Conservation (phyloP, 2,888 invertebrate genomes). For the Cantharis rustica region DNA sequence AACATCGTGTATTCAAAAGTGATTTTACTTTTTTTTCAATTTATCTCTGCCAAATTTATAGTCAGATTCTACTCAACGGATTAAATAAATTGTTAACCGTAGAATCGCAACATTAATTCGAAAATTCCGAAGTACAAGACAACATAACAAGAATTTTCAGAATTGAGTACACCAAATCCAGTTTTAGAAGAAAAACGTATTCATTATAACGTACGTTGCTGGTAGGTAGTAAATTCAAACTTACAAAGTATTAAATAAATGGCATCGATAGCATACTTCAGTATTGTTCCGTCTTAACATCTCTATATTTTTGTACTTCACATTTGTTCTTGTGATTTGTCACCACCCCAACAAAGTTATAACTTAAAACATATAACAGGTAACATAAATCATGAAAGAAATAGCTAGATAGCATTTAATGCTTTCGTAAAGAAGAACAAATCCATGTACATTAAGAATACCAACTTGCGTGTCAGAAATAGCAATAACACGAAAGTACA, state of each 20-base stretch:
- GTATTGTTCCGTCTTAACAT: conserved; percentile 7
- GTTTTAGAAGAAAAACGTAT: conserved; percentile 33
- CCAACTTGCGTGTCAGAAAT: conserved; percentile 11
- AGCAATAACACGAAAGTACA: not conserved
- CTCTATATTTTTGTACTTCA: conserved; percentile 4
- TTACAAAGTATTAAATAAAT: conserved; percentile 10
- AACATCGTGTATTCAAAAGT: conserved; percentile 8
- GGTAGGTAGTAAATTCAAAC: conserved; percentile 35
- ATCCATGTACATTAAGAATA: conserved; percentile 1
- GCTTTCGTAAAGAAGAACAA: not conserved
- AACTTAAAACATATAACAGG: not conserved
- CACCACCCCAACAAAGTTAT: not conserved
- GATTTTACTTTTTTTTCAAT: conserved; percentile 21
- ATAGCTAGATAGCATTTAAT: conserved; percentile 4
- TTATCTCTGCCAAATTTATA: conserved; percentile 28
- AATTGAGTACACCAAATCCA: conserved; percentile 35
- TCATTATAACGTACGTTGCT: conserved; percentile 35
- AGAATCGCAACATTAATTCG: conserved; percentile 31
- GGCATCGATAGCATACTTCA: conserved; percentile 32
- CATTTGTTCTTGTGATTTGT: not conserved
- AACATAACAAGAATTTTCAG: conserved; percentile 34
- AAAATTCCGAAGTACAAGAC: conserved; percentile 30
- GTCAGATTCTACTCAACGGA: conserved; percentile 18
- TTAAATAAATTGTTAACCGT: conserved; percentile 33
- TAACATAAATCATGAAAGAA: conserved; percentile 5